These are phyloP conservation scores for Gasteruption jaculator DNA, from an alignment of 2,888 invertebrate genomes.

Conservation along the genomic window DNA sequence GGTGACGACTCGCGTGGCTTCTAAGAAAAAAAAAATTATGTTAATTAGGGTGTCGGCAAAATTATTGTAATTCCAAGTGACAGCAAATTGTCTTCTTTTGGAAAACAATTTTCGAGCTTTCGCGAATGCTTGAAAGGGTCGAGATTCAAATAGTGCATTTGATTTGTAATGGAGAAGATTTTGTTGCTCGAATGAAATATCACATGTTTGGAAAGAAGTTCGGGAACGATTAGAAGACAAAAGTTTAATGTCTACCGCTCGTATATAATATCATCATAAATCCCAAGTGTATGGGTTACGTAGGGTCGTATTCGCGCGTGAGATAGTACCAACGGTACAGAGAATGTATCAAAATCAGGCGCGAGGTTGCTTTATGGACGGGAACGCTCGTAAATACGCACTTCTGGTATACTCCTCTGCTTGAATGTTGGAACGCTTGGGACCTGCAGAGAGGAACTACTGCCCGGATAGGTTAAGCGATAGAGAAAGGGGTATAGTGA, in stretches of 20 bases:
- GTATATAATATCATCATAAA: slow-evolving; percentile 46
- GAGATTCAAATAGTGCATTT: too few relatives aligned
- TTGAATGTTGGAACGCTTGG: slow-evolving; percentile 34
- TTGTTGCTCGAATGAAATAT: too few relatives aligned
- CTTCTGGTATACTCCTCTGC: slow-evolving; percentile 47
- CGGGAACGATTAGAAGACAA: background rate
- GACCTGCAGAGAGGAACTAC: slow-evolving; percentile 38
- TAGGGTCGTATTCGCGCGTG: slow-evolving; percentile 52
- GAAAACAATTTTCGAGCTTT: too few relatives aligned
- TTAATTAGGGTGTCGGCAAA: too few relatives aligned
- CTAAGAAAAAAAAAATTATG: too few relatives aligned
- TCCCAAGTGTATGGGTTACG: slow-evolving; percentile 46
- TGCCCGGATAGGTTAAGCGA: slow-evolving; percentile 38
- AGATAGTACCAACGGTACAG: slow-evolving; percentile 49
- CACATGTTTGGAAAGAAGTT: too few relatives aligned
- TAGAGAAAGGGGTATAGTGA: slow-evolving; percentile 43
- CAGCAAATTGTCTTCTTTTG: too few relatives aligned
- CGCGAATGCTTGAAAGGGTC: too few relatives aligned
- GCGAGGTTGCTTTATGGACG: slow-evolving; percentile 53
- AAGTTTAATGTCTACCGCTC: background rate
- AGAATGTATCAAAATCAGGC: slow-evolving; percentile 53
- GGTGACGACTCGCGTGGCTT: too few relatives aligned
- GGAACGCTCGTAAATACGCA: slow-evolving; percentile 53
- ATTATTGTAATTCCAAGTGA: too few relatives aligned
- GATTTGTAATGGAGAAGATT: too few relatives aligned